Evolutionary conservation across 2,797 vertebrate genomes (phyloP), one percentile per base, ranked within the genome.

Genomic region (Amblyraja radiata): DNA sequence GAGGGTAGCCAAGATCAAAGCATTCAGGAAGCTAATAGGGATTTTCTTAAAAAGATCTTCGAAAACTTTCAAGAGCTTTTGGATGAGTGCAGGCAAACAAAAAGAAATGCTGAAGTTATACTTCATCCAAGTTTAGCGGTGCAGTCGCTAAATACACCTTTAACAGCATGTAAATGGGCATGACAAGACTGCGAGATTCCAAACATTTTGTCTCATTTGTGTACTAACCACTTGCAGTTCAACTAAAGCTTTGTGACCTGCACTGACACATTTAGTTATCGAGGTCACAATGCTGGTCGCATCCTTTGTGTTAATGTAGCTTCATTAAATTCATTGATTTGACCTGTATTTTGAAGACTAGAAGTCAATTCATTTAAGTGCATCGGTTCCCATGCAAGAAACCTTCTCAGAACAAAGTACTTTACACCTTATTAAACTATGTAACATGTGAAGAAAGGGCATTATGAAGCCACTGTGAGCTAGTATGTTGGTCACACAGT

Each of bases 311-410:
- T 97, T 96, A 79, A 96, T 94, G 94, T 94, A 98, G 97, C 98
- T 99, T 99, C 98, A 99, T 99, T 99, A 99, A 99, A 99, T 99
- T 99, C 99, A 99, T 99, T 99, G 98, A 98, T 99, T 99, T 99
- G 99, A 99, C 99, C 99, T 98, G 97, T 97, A 97, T 98, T 98
- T 98, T 97, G 96, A 97, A 97, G 97, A 97, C 97, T 97, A 97
- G 98, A 99, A 99, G 98, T 99, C 98, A 97, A 97, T 97, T 97
- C 98, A 99, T 97, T 98, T 98, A 98, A 98, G 97, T 97, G 98
- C 97, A 97, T 97, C 96, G 71, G 97, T 97, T 97, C 96, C 96
- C 97, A 97, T 96, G 97, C 96, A 96, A 96, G 71, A 92, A 97
- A 95, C 95, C 96, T 96, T 96, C 96, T 95, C 90, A 14, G 90